Base-by-base conservation (phyloP, 2,888 invertebrate genomes). In the Athalia circularis region DNA sequence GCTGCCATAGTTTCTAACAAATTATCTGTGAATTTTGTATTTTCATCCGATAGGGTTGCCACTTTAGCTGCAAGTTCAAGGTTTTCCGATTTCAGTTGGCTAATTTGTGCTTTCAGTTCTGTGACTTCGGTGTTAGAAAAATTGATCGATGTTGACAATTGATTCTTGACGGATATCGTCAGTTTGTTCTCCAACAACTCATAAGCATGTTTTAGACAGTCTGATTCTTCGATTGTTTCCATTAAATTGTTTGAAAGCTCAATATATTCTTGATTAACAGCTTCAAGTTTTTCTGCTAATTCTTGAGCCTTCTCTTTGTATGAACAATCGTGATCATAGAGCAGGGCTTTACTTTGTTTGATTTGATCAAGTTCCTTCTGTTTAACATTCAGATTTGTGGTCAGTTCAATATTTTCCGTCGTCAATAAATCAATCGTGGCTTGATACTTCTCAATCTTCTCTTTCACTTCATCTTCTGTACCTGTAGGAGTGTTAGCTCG, bases 301-400 rank as follows among this genome's bases (percentile, higher is more conserved):
- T 47, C 45, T 11, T 79, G 80, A 6, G 75, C 54, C 65, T 83
- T 81, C 13, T 87, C 85, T 67, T 82, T 86, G 48, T 85, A 86
- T 8, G 77, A 82, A 43, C 88, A 88, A 5, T 87, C 84, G 45
- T 88, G 87, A 43, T 87, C 86, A 29, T 81, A 85, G 0, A 84
- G 61, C 9, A 84, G 77, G 3, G 83, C 77, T 77, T 85, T 84
- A 48, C 83, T 84, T 62, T 86, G 84, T 65, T 86, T 87, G 0
- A 86, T 70, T 15, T 78, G 82, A 13, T 87, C 85, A 1, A 87
- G 78, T 61, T 89, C 88, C 76, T 92, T 91, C 74, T 93, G 90
- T 79, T 88, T 92, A 67, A 94, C 94, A 88, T 93, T 92, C 3
- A 94, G 82, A 86, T 93, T 91, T 59, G 90, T 92, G 0, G 94